phyloP scores from a whole-genome alignment of 2,888 invertebrate genomes.

The Caenorhabditis wallacei region DNA sequence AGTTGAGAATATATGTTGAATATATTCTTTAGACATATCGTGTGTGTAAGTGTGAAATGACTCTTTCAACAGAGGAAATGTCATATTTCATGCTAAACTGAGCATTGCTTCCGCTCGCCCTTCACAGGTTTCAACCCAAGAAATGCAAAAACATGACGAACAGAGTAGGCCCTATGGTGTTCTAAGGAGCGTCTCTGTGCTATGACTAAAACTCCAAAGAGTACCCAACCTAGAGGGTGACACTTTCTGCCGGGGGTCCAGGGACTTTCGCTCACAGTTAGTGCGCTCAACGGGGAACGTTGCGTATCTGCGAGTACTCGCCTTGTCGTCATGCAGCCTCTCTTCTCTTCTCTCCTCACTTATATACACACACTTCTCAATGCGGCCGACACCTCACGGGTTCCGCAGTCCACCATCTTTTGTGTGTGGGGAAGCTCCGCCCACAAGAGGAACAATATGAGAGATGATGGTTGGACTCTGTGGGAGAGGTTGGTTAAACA shows the following conservation, averaged over 20 bases:
- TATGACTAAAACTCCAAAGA: conserved; percentile 73
- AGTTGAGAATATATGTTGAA: conserved; percentile 13
- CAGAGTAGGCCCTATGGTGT: conserved; percentile 80
- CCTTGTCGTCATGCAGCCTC: conserved; percentile 71
- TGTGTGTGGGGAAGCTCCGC: conserved; percentile 33
- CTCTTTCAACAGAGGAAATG: conserved; percentile 30
- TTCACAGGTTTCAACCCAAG: not conserved
- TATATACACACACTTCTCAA: conserved; percentile 21
- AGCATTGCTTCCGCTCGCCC: conserved; percentile 26
- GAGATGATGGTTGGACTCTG: not conserved
- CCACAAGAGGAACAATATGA: conserved; percentile 14
- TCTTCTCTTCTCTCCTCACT: not conserved
- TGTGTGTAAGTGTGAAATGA: conserved; percentile 22
- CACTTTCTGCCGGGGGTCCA: conserved; percentile 76
- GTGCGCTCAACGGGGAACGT: conserved; percentile 70
- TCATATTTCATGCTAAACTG: conserved; percentile 46
- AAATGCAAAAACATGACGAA: conserved; percentile 64
- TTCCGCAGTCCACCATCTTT: conserved; percentile 21
- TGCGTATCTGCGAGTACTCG: conserved; percentile 76
- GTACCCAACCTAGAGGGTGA: conserved; percentile 72
- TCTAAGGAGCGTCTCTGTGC: conserved; percentile 76
- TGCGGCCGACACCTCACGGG: conserved; percentile 56
- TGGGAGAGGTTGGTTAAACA: no score
- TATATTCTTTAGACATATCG: conserved; percentile 20
- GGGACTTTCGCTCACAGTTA: conserved; percentile 78